A percentile compares a stretch with the other conserved stretches of the same genome.
phyloP scores from a whole-genome alignment of 2,113 vertebrate genomes.

The Gavia stellata region DNA sequence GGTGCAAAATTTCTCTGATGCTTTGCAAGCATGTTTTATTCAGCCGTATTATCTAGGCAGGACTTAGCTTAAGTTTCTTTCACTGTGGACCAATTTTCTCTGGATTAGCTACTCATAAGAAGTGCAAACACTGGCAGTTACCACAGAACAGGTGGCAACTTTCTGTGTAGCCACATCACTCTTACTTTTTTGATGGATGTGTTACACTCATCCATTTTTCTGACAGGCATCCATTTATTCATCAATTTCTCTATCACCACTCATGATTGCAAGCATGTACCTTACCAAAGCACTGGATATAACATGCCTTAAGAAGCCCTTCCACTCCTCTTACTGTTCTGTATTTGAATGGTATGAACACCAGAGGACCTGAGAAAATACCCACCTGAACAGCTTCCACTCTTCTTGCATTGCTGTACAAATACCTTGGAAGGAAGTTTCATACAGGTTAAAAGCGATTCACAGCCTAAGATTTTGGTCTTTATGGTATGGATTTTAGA shows the following conservation, averaged over 20 bases:
- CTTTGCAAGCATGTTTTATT: not conserved
- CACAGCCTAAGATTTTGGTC: not conserved
- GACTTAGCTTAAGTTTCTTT: not conserved
- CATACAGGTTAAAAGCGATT: not conserved
- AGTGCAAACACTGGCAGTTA: not conserved
- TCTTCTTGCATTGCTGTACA: not conserved
- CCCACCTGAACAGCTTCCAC: not conserved
- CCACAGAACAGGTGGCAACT: not conserved
- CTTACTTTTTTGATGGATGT: not conserved
- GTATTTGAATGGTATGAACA: not conserved
- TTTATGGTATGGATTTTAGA: not conserved
- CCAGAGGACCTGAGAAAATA: not conserved
- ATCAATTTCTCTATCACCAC: not conserved
- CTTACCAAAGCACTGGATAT: not conserved
- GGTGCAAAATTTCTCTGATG: not conserved
- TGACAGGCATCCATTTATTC: not conserved
- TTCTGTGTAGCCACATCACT: not conserved
- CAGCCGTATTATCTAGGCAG: not conserved
- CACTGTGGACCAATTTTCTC: not conserved
- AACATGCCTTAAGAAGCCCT: not conserved
- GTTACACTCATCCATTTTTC: not conserved
- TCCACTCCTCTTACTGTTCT: not conserved
- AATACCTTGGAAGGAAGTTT: not conserved
- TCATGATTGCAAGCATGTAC: not conserved
- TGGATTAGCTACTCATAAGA: not conserved